Evolutionary conservation across 1,140 invertebrate species (phyloP).

Genomic region (Leptinotarsa lineolata): DNA sequence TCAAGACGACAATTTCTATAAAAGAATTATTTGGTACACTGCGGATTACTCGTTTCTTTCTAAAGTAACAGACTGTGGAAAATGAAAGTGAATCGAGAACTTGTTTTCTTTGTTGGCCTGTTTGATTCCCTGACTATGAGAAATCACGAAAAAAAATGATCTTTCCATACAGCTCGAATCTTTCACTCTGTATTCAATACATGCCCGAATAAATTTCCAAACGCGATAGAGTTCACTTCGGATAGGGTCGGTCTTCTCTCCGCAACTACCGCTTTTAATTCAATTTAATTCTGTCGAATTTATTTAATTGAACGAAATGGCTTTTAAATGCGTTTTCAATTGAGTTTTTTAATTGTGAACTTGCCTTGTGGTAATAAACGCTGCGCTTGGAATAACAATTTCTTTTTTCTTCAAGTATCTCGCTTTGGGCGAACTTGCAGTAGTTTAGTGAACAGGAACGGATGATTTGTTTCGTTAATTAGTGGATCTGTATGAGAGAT

Average conservation of each 20-base stretch:
- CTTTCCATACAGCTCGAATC: neutral
- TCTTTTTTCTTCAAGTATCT: neutral
- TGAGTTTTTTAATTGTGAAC: slow-evolving; percentile 42
- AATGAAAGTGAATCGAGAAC: too few species aligned
- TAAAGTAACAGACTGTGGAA: too few species aligned
- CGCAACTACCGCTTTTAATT: slow-evolving; percentile 34
- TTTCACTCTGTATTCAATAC: slow-evolving; percentile 11
- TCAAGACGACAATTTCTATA: too few species aligned
- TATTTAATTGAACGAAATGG: slow-evolving; percentile 44
- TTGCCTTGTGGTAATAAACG: slow-evolving; percentile 10
- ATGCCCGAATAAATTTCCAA: neutral
- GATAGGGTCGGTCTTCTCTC: slow-evolving; percentile 24
- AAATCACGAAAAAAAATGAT: too few species aligned
- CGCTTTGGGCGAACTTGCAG: too few species aligned
- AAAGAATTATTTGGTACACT: too few species aligned
- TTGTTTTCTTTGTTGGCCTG: too few species aligned
- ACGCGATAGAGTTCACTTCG: slow-evolving; percentile 6
- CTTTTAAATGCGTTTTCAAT: slow-evolving; percentile 41
- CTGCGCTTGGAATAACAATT: slow-evolving; percentile 32
- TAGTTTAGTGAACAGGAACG: too few species aligned
- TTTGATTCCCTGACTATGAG: too few species aligned
- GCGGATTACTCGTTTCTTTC: too few species aligned
- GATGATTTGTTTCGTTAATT: too few species aligned
- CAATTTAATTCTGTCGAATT: slow-evolving; percentile 42
- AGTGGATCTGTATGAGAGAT: too few species aligned